Percentiles rank a stretch among this genome's conserved stretches.
Conservation (phyloP, 2,113 vertebrate genomes). For the Percopsis transmontana region DNA sequence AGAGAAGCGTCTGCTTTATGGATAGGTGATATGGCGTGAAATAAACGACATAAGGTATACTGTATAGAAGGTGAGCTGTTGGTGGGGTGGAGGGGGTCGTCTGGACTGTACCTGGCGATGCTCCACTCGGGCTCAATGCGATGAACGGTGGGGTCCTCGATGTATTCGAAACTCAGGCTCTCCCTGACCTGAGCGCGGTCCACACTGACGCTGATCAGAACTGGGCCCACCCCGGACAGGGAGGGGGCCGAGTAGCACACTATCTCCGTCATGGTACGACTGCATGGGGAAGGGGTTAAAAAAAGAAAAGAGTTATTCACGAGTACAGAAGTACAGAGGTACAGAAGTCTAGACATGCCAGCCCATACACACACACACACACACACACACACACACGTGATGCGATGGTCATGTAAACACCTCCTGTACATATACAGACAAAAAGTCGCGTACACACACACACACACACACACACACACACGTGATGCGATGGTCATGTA, state of each 20-base stretch:
- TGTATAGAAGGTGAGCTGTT: neutral
- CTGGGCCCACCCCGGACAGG: constrained; percentile 83
- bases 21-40: neutral
- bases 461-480: neutral
- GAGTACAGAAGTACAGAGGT: neutral
- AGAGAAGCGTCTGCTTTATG: neutral
- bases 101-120: constrained; percentile 87
- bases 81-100: neutral
- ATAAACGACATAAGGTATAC: neutral
- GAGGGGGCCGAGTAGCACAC: constrained; percentile 91
- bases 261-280: constrained; percentile 90
- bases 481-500: too few species aligned
- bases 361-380: neutral
- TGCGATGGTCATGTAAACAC: too few species aligned
- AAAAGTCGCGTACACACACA: neutral
- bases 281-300: constrained; percentile 40
- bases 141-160: constrained; percentile 92
- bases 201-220: constrained; percentile 88
- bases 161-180: constrained; percentile 91
- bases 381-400: neutral
- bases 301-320: neutral
- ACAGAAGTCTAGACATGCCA: neutral
- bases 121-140: constrained; percentile 97
- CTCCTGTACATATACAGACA: neutral
- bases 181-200: constrained; percentile 87